These are phyloP conservation scores for Etheostoma spectabile DNA, from an alignment of 2,113 vertebrate species.

Conservation along the genomic window DNA sequence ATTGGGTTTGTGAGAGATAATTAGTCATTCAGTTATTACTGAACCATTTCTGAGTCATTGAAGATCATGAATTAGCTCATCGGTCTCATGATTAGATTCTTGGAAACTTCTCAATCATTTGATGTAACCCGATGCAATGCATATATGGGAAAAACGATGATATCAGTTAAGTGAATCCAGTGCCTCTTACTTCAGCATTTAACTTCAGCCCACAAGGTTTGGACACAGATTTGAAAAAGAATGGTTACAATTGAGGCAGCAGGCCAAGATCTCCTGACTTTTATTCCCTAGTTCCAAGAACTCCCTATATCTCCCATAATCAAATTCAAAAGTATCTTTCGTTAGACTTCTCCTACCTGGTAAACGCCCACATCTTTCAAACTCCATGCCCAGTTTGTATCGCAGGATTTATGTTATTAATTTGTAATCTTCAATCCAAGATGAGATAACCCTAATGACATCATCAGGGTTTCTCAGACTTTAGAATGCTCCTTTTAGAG, in stretches of 20 bases:
- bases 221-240: conserved; percentile 7
- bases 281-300: not conserved
- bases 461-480: not conserved
- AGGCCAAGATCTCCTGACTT: not conserved
- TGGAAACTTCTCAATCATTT: conserved; percentile 39
- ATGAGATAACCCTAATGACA: not conserved
- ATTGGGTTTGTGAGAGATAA: conserved; percentile 49
- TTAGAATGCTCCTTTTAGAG: not conserved
- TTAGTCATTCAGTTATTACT: conserved; percentile 55
- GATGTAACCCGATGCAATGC: conserved; percentile 45
- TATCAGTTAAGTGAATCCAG: conserved; percentile 29
- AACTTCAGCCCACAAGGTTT: not conserved
- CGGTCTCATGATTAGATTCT: conserved; percentile 44
- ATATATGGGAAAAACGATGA: conserved; percentile 2
- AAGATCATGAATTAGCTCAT: conserved; percentile 51
- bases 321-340: conserved; percentile 10
- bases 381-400: not conserved
- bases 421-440: not conserved
- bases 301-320: not conserved
- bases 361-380: not conserved
- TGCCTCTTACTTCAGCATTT: not conserved
- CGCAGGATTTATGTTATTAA: not conserved
- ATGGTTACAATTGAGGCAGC: not conserved
- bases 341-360: not conserved
- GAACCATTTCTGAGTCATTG: conserved; percentile 40